Evolutionary conservation across 1,140 invertebrate genomes (phyloP).

Genomic region (Lysiphlebus fabarum): DNA sequence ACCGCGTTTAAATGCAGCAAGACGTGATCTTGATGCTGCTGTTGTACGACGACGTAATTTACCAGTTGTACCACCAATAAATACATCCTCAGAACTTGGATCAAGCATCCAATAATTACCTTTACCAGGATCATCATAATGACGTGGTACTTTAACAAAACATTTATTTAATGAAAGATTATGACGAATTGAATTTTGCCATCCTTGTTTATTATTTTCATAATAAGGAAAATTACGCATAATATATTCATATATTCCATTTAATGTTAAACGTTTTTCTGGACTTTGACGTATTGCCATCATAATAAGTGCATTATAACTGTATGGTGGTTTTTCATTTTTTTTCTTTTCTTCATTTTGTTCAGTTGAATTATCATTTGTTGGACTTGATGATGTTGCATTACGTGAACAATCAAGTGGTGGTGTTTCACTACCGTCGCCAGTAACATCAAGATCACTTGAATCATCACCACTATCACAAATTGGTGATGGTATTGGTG

Average conservation of each 20-base stretch:
- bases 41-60: constrained; percentile 86
- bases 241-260: constrained; percentile 99
- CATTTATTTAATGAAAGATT: constrained; percentile 97
- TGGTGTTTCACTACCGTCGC: constrained; percentile 56
- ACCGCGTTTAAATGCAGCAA: constrained; percentile 82
- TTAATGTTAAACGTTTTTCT: constrained; percentile 91
- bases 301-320: constrained; percentile 99
- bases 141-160: constrained; percentile 92
- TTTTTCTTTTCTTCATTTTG: constrained; percentile 62
- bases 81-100: constrained; percentile 91
- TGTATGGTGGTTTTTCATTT: constrained; percentile 91
- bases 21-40: constrained; percentile 74
- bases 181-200: constrained; percentile 98
- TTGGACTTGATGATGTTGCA: constrained; percentile 33
- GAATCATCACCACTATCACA: constrained; percentile 61
- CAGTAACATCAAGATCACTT: constrained; percentile 75
- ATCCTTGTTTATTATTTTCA: constrained; percentile 95
- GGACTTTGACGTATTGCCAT: constrained; percentile 96
- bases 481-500: constrained; percentile 38
- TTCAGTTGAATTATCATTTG: constrained; percentile 29
- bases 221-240: constrained; percentile 99
- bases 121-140: constrained; percentile 92
- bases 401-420: constrained; percentile 66
- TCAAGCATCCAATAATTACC: constrained; percentile 97
- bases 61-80: constrained; percentile 95